These are phyloP conservation scores for Pyrgilauda ruficollis DNA, from an alignment of 2,113 vertebrate species.

Conservation along the genomic window DNA sequence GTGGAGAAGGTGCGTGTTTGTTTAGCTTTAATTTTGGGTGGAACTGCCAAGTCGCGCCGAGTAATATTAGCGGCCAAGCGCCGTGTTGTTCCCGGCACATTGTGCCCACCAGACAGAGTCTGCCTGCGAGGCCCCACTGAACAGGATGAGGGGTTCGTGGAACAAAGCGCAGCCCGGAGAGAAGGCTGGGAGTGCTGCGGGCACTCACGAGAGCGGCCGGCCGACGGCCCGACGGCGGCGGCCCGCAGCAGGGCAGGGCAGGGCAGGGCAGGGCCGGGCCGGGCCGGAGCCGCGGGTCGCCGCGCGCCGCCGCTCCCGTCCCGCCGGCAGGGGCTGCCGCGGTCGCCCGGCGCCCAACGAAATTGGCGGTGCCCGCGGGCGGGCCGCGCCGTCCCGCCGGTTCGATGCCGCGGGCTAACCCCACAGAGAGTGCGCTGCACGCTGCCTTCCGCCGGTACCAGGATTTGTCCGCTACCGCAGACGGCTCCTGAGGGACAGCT, in stretches of 20 bases:
- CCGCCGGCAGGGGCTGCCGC: neutral
- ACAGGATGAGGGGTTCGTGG: neutral
- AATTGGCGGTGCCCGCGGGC: neutral
- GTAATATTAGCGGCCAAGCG: neutral
- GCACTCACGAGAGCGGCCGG: neutral
- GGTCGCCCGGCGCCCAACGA: slow-evolving; percentile 33
- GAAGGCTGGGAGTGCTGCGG: neutral
- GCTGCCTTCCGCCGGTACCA: neutral
- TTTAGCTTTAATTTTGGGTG: neutral
- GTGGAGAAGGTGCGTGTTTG: neutral
- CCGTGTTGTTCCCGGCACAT: neutral
- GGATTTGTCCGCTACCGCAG: neutral
- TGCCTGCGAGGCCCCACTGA: neutral
- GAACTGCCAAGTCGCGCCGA: neutral
- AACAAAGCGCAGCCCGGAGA: neutral
- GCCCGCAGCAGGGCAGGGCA: too few relatives aligned
- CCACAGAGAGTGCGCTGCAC: neutral
- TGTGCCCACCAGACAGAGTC: neutral
- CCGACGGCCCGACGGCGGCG: neutral
- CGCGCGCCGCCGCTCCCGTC: neutral
- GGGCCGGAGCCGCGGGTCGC: neutral
- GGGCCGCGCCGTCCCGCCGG: neutral
- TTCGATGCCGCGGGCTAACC: neutral
- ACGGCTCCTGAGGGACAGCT: neutral
- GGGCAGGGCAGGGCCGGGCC: too few relatives aligned